Evolutionary conservation across 1,140 invertebrate genomes (phyloP), one percentile per base, ranked within the genome.

Genomic region (Chironomus striatipennis): DNA sequence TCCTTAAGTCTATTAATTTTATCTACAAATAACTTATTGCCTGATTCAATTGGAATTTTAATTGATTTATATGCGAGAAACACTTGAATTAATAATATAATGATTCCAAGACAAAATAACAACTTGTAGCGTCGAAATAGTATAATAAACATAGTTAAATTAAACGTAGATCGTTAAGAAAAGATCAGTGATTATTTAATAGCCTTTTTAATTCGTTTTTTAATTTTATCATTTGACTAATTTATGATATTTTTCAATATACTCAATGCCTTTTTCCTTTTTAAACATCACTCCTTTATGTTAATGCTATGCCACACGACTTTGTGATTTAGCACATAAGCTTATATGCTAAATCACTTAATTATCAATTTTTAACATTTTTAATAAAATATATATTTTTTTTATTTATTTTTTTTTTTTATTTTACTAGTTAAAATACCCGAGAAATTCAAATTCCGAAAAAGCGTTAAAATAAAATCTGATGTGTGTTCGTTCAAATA

Each of bases 81-180:
- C 20, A 86, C 75, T 79, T 86, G 84, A 75, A 86, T 79, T 74
- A 77, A 78, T 76, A 85, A 78, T 73, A 86, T 84, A 57, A 84
- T 75, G 12, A 81, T 76, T 67, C 84, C 82, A 73, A 82, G 76
- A 20, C 85, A 74, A 76, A 84, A 85, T 78, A 84, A 85, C 18
- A 81, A 72, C 72, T 83, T 81, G 75, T 86, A 85, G 74, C 84
- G 81, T 8, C 80, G 79, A 74, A 85, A 20, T 21, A 70, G 10
- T 57, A n/a, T n/a, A n/a, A 57, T 15, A 57, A 57, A 57, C 47
- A 57, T 57, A 57, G 47, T n/a, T 57, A 57, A 57, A 57, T 12
- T 12, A n/a, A 34, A 5, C 24, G 24, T 34, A 34, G 24, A 34
- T 34, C 24, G 47, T 57, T 15, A 57, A n/a, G n/a, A 57, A 57